phyloP scores from a whole-genome alignment of 2,888 invertebrate genomes.

The Colletes collaris region DNA sequence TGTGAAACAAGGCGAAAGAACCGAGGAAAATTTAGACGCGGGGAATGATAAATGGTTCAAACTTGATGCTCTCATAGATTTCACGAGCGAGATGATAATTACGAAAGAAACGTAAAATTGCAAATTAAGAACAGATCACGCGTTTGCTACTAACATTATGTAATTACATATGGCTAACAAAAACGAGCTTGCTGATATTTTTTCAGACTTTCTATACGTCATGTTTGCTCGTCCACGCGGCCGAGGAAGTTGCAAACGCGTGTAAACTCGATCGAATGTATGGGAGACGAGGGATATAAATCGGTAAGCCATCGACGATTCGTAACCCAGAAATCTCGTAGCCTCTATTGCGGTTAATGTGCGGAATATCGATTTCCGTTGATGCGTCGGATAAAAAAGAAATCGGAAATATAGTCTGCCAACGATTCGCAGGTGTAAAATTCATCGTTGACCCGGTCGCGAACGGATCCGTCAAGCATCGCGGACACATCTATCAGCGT shows the following conservation, averaged over 20 bases:
- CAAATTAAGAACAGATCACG: too few species aligned
- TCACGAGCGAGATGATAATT: too few species aligned
- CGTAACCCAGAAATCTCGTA: constrained; percentile 25
- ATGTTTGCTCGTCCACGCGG: neutral
- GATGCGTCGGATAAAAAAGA: constrained; percentile 18
- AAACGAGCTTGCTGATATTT: too few species aligned
- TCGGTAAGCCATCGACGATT: neutral
- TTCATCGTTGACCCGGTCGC: constrained; percentile 35
- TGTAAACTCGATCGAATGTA: neutral
- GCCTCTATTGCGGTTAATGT: constrained; percentile 26
- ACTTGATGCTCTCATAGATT: too few species aligned
- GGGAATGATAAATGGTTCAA: too few species aligned
- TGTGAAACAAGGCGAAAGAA: too few species aligned
- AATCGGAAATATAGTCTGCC: neutral
- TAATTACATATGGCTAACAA: too few species aligned
- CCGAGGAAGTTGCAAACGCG: neutral
- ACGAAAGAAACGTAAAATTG: too few species aligned
- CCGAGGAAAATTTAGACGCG: too few species aligned
- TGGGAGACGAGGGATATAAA: constrained; percentile 10
- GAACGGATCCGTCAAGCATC: constrained; percentile 7
- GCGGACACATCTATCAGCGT: neutral
- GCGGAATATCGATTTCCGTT: constrained; percentile 29
- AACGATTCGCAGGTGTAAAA: constrained; percentile 34
- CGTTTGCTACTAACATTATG: too few species aligned
- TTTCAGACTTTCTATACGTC: neutral